Evolutionary conservation across 2,888 invertebrate species (phyloP).

Genomic region (Odontomyia ornata): DNA sequence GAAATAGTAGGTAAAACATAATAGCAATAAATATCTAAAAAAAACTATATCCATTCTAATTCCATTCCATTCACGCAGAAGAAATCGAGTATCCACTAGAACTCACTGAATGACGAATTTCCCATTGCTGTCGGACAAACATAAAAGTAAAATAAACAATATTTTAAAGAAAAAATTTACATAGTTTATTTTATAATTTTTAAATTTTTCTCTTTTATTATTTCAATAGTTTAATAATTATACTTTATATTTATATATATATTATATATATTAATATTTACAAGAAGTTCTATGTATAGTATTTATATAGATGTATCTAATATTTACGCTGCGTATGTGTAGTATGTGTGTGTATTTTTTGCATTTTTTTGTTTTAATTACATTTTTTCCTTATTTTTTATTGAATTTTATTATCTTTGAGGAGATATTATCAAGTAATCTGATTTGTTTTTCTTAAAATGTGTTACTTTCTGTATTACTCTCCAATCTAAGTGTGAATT

Average conservation of each 20-base stretch:
- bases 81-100: no score
- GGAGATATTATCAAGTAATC: background rate
- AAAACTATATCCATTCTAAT: background rate
- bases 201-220: constrained; percentile 48
- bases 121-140: no score
- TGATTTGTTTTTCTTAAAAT: constrained; percentile 3
- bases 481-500: background rate
- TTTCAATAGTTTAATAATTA: constrained; percentile 48
- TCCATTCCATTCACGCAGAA: background rate
- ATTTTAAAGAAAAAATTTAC: constrained; percentile 48
- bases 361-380: constrained; percentile 31
- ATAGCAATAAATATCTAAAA: background rate
- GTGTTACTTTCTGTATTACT: background rate
- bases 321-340: constrained; percentile 37
- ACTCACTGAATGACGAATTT: no score
- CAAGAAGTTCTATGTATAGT: constrained; percentile 30
- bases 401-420: constrained; percentile 15
- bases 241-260: constrained; percentile 41
- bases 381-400: background rate
- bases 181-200: constrained; percentile 50
- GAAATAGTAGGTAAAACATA: no score
- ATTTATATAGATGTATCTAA: constrained; percentile 33
- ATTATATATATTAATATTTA: constrained; percentile 43
- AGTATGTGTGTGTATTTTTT: constrained; percentile 27
- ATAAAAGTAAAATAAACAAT: background rate